Evolutionary conservation across 1,140 invertebrate genomes (phyloP), one percentile per base, ranked within the genome.

Genomic region (Ostrea edulis): DNA sequence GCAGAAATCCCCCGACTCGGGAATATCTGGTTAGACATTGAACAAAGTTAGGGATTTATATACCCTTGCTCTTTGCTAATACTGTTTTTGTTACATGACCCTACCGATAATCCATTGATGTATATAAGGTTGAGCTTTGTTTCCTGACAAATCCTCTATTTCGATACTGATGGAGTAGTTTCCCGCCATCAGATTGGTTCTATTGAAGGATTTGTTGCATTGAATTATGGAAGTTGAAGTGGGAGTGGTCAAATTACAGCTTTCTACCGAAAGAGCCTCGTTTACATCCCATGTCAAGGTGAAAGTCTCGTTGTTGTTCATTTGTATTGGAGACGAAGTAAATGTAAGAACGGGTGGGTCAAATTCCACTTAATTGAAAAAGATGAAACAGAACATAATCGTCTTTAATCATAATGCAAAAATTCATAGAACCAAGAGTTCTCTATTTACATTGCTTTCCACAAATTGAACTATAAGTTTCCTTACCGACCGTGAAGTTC

Each of bases 151-250:
- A n/a, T 68, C 65, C 22, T 68, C 65, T 68, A 68, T 68, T n/a
- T 68, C n/a, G 22, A 68, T 68, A 25, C 65, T 68, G n/a, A 68
- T 68, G n/a, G 22, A n/a, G 25, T 68, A 68, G n/a, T 68, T 68
- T 29, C 65, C 65, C 22, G 65, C 20, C 9, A 25, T 11, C 65
- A 68, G 9, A 7, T 9, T 9, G 65, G 5, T n/a, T 14, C n/a
- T n/a, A 25, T 11, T 68, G 22, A 68, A 68, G 20, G 65, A 68
- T 22, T 12, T 25, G 7, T 25, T n/a, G 25, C 65, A 68, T 5
- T 7, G 0, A 0, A 68, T n/a, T 5, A 68, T 25, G 9, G 65
- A 22, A 17, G 65, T 11, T 0, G 0, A 11, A 11, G 65, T 29
- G 22, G n/a, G 65, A 0, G n/a, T 68, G n/a, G 65, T 68, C 7